Evolutionary conservation across 1,140 invertebrate species (phyloP).

Genomic region (Microplitis demolitor): DNA sequence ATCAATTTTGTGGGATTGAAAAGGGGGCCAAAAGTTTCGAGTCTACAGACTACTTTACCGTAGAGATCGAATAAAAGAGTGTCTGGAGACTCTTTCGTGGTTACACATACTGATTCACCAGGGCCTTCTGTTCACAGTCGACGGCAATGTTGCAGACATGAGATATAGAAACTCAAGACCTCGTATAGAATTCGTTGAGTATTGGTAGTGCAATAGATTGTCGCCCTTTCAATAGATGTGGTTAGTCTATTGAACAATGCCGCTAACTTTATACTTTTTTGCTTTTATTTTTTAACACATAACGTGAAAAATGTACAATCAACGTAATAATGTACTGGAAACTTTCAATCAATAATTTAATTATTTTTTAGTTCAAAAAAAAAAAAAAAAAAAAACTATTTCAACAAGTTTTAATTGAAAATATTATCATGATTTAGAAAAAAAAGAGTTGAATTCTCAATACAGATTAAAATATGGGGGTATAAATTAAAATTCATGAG

Average conservation of each 20-base stretch:
- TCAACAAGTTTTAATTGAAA: not conserved
- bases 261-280: not conserved
- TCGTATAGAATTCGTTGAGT: constrained; percentile 12
- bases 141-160: constrained; percentile 7
- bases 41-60: constrained; percentile 1
- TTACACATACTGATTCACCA: constrained; percentile 11
- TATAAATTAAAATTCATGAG: too few species aligned
- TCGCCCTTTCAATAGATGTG: not conserved
- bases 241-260: not conserved
- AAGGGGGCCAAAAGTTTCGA: constrained; percentile 18
- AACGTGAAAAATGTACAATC: too few species aligned
- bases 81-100: constrained; percentile 6
- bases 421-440: too few species aligned
- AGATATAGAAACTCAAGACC: constrained; percentile 2
- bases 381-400: not conserved
- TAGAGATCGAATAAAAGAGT: not conserved
- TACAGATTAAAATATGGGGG: too few species aligned
- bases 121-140: constrained; percentile 22
- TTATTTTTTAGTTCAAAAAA: too few species aligned
- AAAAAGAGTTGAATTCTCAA: too few species aligned
- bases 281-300: too few species aligned
- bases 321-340: too few species aligned
- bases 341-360: too few species aligned
- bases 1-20: constrained; percentile 32
- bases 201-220: constrained; percentile 6